Evolutionary conservation across 37 sponge, comb jelly and placozoan genomes (phyloP), one percentile per base, ranked within the genome.

Genomic region (Spongilla lacustris): DNA sequence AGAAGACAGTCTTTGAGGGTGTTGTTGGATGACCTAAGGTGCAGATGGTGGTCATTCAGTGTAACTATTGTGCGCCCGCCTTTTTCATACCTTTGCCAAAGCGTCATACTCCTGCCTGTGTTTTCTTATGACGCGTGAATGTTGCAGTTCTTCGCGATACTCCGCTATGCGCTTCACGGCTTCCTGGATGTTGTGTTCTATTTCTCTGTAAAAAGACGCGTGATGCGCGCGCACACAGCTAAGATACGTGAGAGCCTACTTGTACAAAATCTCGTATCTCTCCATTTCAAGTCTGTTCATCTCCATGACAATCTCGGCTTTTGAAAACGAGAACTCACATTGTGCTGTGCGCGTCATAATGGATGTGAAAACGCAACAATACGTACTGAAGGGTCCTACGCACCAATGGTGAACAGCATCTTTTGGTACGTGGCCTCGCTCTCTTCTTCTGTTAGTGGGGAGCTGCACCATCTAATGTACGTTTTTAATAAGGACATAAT

Each of bases 271-370:
- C 36, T 92, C 83, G 67, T 97, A 97, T 38, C 89, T 38, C n/a
- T 87, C 82, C 86, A 89, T 86, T 69, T 97, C 97, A 36, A 49
- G 33, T 71, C 85, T 83, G 75, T 97, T 95, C 97, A 97, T 97
- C 32, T 92, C 91, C 69, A 90, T 79, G 30, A 95, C 85, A 36
- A 92, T 22, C 28, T 94, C 70, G 6, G 93, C 92, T 79, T 94
- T 94, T 10, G 48, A 28, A 74, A 94, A 90, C 25, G 94, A 86
- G 72, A 87, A 94, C 35, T 94, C 94, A 69, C 87, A 84, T 48
- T 90, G 91, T 17, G 83, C 86, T 80, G 81, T 34, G 72, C 25
- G 68, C 23, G 36, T 22, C 23, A 17, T 27, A 1, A 29, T 2
- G 73, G 28, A 32, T 17, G 28, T 21, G 28, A n/a, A n/a, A n/a